Base-by-base conservation (phyloP, 2,797 vertebrate species). In the Sphaeramia orbicularis region DNA sequence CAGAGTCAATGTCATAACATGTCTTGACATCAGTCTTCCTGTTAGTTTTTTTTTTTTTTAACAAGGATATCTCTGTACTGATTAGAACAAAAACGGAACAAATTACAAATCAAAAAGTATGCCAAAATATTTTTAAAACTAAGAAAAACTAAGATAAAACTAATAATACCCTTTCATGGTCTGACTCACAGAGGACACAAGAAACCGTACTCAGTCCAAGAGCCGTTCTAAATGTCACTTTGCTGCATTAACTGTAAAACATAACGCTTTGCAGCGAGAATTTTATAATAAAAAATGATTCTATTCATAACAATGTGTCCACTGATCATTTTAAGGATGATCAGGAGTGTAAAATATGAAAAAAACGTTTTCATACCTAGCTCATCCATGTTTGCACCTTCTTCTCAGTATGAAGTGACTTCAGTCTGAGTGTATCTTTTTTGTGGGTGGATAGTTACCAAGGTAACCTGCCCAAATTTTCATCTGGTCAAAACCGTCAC, bases 331-430 rank as follows among this genome's bases (percentile, higher is more conserved):
- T 56, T 55, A 2, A 60, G 16, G 7, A 37, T 24, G 10, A 68
- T 36, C 1, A 48, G 21, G 11, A 61, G 12, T 10, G 1, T 45
- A 44, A 78, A 69, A 40, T 5, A 14, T 64, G 40, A 60, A 6
- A 56, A 54, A 52, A 67, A 58, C 65, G 24, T 43, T 44, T 13
- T 16, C 92, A 91, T 88, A 94, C 93, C 92, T 4, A 94, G 89
- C 49, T 94, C 92, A 37, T 94, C 91, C 93, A 94, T 93, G 70
- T 56, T 55, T 52, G 40, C 59, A 62, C 19, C 53, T 68, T 10
- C 56, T 27, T 66, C 32, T 64, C 68, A 35, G 24, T 56, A n/a
- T 30, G 51, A 65, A 53, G 19, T 45, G 21, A 1, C 16, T 37
- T 50, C 6, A 54, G 27, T 27, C 32, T 52, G 47, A 19, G 41